Conservation (phyloP, 2,113 vertebrate species). For the Burhinus bistriatus region DNA sequence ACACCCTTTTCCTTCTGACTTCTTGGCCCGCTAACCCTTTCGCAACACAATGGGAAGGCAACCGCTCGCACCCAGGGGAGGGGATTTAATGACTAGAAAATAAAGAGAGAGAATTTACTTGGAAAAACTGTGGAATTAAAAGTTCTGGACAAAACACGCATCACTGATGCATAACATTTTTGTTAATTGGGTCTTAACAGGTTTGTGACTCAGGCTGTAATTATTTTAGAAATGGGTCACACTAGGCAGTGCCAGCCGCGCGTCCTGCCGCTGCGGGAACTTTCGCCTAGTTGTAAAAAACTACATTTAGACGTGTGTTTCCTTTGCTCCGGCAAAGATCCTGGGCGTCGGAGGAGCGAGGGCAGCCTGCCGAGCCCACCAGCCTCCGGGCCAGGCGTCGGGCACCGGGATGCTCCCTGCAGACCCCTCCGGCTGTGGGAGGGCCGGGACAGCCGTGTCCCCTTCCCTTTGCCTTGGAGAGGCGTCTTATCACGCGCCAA, state of each 20-base stretch:
- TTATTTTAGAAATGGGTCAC: conserved; percentile 77
- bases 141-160: conserved; percentile 78
- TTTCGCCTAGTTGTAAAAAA: conserved; percentile 59
- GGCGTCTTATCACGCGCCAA: background rate
- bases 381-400: background rate
- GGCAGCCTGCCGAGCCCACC: background rate
- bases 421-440: background rate
- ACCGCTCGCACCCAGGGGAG: conserved; percentile 74
- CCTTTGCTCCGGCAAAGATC: background rate
- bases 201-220: conserved; percentile 76
- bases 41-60: conserved; percentile 68
- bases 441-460: background rate
- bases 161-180: conserved; percentile 77
- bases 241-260: conserved; percentile 55
- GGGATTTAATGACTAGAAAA: conserved; percentile 79
- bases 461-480: background rate
- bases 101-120: conserved; percentile 78
- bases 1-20: conserved; percentile 55
- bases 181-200: conserved; percentile 84
- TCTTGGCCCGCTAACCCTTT: conserved; percentile 69
- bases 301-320: conserved; percentile 9
- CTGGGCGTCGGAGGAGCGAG: background rate
- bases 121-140: conserved; percentile 76
- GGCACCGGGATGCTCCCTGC: background rate
- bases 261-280: conserved; percentile 44